Base-by-base conservation (phyloP, 2,797 vertebrate species). In the Knipowitschia caucasica region DNA sequence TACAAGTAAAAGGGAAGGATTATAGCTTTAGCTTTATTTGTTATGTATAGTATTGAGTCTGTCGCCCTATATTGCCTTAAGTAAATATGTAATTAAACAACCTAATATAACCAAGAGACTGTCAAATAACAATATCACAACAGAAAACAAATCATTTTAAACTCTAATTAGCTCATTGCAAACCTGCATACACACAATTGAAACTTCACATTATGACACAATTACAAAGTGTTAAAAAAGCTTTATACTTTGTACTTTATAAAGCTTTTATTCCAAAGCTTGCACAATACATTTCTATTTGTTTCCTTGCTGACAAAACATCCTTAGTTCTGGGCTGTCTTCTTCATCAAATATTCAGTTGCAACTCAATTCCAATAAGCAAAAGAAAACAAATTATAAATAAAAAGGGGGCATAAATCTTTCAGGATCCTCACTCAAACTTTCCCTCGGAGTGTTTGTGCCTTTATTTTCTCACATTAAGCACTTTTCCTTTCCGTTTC, bases 391-490 rank as follows among this genome's bases (percentile, higher is more conserved):
- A 84, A 85, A 86, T 81, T 81, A 83, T 81, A 81, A 86, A 86
- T 86, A 86, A 88, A 88, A 87, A 77, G 77, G 72, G 68, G 74
- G 73, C 81, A 90, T 89, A 83, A 89, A 89, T 88, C 82, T 89
- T 88, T 89, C 78, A 89, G 82, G 77, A 88, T 81, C 68, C 85
- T 80, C 79, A 84, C 80, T 85, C 83, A 75, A 86, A 83, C 73
- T 84, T 79, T 82, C 82, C 81, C 79, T 83, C 26, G 51, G 71
- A 84, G 83, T 83, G 79, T 82, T 86, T 81, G 78, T 83, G 77
- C 83, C 75, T 85, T 78, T 67, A 85, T 83, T 82, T 87, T 86
- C 73, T 85, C 80, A 83, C 81, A 84, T 86, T 67, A 88, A 86
- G 86, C 84, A 86, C 69, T 84, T 84, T 85, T 81, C 40, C 69